Evolutionary conservation across 2,888 invertebrate species (phyloP).

Genomic region (Ptychoptera albimana): DNA sequence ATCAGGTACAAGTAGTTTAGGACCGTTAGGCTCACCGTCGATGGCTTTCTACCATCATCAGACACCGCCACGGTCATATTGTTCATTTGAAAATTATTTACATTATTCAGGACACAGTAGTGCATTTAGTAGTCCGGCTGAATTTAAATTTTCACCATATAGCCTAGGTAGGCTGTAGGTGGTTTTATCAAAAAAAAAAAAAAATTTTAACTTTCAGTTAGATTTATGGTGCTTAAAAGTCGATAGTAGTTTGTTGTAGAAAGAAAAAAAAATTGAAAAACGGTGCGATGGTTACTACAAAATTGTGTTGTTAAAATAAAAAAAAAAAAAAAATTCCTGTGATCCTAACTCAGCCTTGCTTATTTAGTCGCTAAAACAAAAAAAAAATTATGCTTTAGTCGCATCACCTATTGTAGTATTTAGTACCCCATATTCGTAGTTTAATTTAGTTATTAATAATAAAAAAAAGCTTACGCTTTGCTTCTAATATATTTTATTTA

Average conservation of each 20-base stretch:
- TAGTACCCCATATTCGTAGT: no score
- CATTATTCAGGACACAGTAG: slow-evolving; percentile 13
- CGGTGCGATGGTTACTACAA: no score
- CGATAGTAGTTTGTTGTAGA: background rate
- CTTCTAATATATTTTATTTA: no score
- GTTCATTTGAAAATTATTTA: slow-evolving; percentile 2
- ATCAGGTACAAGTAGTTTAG: slow-evolving; percentile 17
- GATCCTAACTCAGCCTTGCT: no score
- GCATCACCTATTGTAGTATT: no score
- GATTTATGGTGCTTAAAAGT: background rate
- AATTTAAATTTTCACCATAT: slow-evolving; percentile 30
- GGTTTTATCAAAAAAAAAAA: background rate
- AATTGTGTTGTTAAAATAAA: no score
- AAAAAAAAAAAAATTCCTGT: no score
- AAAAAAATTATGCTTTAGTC: no score
- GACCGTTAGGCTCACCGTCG: slow-evolving; percentile 19
- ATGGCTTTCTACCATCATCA: slow-evolving; percentile 20
- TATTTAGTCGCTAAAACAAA: no score
- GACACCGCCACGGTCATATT: slow-evolving; percentile 25
- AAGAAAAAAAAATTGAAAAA: background rate
- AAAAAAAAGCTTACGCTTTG: no score
- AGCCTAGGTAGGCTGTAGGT: slow-evolving; percentile 24
- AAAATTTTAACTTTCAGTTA: background rate
- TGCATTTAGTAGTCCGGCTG: slow-evolving; percentile 26
- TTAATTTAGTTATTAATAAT: no score